phyloP scores from a whole-genome alignment of 2,797 vertebrate genomes.

The Propithecus perrieri region DNA sequence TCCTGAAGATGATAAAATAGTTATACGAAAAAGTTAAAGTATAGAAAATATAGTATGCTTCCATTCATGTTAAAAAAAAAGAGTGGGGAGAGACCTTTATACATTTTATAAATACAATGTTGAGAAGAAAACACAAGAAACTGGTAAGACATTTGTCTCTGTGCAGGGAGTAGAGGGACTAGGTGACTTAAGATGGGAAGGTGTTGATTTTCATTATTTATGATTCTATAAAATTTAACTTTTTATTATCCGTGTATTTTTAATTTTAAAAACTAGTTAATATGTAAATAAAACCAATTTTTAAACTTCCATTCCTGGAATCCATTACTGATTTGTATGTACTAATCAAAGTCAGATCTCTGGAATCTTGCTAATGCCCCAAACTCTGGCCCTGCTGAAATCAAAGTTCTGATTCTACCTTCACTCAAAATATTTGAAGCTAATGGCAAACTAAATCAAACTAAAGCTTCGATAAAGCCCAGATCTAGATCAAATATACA shows the following conservation, averaged over 20 bases:
- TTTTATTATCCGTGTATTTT: constrained; percentile 20
- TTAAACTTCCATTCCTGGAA: background rate
- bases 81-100: background rate
- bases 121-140: background rate
- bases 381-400: background rate
- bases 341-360: background rate
- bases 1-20: background rate
- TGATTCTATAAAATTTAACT: constrained; percentile 3
- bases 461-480: background rate
- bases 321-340: background rate
- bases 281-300: constrained; percentile 7
- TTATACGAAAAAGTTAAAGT: background rate
- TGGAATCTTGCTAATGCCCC: background rate
- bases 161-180: background rate
- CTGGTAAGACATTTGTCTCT: constrained; percentile 21
- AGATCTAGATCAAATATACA: background rate
- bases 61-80: background rate
- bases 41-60: background rate
- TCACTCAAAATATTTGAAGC: background rate
- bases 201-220: background rate
- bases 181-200: background rate
- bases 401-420: background rate
- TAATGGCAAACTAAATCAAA: background rate
- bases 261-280: background rate
- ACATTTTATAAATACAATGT: constrained; percentile 4